Base-by-base conservation (phyloP, 2,797 vertebrate species). In the Syndactyla subalaris region DNA sequence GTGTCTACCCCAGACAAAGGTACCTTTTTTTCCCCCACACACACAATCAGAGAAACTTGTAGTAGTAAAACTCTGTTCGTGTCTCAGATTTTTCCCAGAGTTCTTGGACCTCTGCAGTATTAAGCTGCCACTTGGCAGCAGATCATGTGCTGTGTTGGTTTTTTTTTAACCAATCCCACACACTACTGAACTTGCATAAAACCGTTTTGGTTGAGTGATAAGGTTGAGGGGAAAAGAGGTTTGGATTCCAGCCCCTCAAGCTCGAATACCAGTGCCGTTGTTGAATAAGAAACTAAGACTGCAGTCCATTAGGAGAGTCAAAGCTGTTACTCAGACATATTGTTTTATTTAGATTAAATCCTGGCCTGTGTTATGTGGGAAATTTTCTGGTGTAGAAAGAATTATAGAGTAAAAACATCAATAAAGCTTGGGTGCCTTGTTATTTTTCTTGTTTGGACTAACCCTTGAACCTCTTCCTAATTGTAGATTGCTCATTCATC, bases 401-500 rank as follows among this genome's bases (percentile, higher is more conserved):
- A 12, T 8, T 20, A 27, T 8, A 32, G 39, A 85, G 9, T 63
- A n/a, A 87, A 87, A 88, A 29, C n/a, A 71, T 5, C 34, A 36
- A 14, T 63, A 19, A 61, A 61, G 3, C 10, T 72, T 76, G 57
- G 26, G 39, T 65, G 11, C 41, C 41, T 46, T 71, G 16, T 3
- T 0, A 3, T n/a, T 87, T 89, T 92, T 52, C 21, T n/a, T 71
- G 29, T 68, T 89, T 95, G 61, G 71, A 84, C 94, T 98, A 97
- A 97, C 80, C 95, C 36, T 91, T 83, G 39, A 95, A 77, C 65
- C 72, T 46, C 88, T 88, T 89, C 95, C 85, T 97, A 63, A 92
- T 89, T 98, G 71, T 97, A 99, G 99, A 99, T 99, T 96, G 97
- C 97, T 96, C 97, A 96, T 93, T 99, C 98, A 82, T 85, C 98